Conservation (phyloP, 2,113 vertebrate genomes). For the Catharus minimus region DNA sequence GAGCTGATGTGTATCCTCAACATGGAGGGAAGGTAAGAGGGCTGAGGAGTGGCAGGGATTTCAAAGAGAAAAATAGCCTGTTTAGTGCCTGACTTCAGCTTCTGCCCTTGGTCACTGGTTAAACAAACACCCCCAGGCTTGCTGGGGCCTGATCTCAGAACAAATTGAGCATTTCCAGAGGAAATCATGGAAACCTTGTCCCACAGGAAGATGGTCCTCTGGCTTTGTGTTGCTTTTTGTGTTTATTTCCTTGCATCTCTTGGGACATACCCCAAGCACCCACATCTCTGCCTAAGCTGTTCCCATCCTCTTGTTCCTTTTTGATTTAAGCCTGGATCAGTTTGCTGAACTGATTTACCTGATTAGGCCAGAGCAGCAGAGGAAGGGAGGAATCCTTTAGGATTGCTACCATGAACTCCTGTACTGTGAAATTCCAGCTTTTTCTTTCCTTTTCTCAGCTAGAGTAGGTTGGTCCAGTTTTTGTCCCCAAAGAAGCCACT, state of each 20-base stretch:
- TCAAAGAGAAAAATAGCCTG: background rate
- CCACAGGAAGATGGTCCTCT: background rate
- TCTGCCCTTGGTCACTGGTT: background rate
- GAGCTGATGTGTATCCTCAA: conserved; percentile 93
- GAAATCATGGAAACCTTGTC: background rate
- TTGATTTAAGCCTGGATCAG: background rate
- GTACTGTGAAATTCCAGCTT: background rate
- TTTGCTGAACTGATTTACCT: background rate
- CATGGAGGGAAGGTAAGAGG: conserved; percentile 88
- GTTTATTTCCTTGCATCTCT: background rate
- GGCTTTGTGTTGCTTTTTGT: background rate
- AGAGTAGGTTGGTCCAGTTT: background rate
- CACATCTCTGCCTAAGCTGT: background rate
- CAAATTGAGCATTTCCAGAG: background rate
- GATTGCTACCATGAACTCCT: background rate
- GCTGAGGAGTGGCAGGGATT: background rate
- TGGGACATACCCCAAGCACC: accelerated
- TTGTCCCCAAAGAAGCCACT: background rate
- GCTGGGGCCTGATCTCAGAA: background rate
- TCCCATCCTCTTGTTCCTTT: background rate
- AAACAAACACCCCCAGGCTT: background rate
- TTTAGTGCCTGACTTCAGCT: background rate
- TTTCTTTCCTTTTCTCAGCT: background rate
- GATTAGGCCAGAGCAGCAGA: background rate
- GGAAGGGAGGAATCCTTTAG: background rate